These are phyloP conservation scores for Luehdorfia chinensis DNA, from an alignment of 1,140 invertebrate genomes.

Conservation along the genomic window DNA sequence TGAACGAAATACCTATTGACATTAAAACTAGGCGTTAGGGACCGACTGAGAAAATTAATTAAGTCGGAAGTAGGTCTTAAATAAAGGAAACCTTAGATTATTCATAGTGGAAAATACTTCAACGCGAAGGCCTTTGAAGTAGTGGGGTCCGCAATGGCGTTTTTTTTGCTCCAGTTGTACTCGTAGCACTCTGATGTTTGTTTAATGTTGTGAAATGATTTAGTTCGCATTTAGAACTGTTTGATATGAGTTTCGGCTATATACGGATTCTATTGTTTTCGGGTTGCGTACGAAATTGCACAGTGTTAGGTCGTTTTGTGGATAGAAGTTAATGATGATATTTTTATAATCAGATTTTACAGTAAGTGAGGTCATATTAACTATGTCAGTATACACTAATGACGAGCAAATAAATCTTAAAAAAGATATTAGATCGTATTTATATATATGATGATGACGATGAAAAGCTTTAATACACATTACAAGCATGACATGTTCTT, in stretches of 20 bases:
- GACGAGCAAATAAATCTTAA: too few species aligned
- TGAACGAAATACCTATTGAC: background rate
- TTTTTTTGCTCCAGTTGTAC: constrained; percentile 18
- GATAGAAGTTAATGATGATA: too few species aligned
- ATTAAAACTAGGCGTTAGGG: constrained; percentile 1
- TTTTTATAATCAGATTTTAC: too few species aligned
- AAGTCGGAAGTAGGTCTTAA: constrained; percentile 13
- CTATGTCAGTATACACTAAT: too few species aligned
- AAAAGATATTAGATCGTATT: too few species aligned
- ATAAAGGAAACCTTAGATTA: constrained; percentile 16
- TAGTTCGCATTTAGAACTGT: background rate
- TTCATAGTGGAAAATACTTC: constrained; percentile 2
- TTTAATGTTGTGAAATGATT: constrained; percentile 16
- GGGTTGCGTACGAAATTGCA: too few species aligned
- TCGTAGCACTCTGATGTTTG: constrained; percentile 7
- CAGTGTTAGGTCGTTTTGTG: too few species aligned
- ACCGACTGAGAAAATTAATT: constrained; percentile 13
- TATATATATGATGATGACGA: too few species aligned
- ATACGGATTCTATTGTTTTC: too few species aligned
- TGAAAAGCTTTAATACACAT: too few species aligned
- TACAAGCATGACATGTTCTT: too few species aligned
- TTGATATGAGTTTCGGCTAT: background rate
- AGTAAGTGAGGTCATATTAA: too few species aligned
- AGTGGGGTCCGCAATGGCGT: constrained; percentile 14
- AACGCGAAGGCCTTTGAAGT: constrained; percentile 9